A percentile compares a stretch with the other conserved stretches of the same genome.
phyloP scores from a whole-genome alignment of 2,113 vertebrate genomes.

The Rhinoderma darwinii region DNA sequence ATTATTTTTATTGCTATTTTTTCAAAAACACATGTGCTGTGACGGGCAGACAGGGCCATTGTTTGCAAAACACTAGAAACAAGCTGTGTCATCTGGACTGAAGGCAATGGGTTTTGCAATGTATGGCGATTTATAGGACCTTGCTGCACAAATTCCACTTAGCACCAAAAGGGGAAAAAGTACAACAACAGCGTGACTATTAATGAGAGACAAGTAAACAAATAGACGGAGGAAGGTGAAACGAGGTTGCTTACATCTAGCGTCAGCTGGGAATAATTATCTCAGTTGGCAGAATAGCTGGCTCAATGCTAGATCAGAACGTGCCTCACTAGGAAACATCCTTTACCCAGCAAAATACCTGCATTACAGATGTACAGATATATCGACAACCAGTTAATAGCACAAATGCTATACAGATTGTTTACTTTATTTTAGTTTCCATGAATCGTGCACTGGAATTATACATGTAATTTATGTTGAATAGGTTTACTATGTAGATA shows the following conservation, averaged over 20 bases:
- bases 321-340: conserved; percentile 27
- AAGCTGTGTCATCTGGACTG: conserved; percentile 16
- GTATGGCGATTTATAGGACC: not conserved
- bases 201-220: conserved; percentile 49
- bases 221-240: conserved; percentile 56
- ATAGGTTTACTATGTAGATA: too few species aligned
- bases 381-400: not conserved
- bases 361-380: conserved; percentile 3
- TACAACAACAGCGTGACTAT: conserved; percentile 21
- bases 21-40: conserved; percentile 8
- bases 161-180: conserved; percentile 3
- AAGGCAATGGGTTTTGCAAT: not conserved
- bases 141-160: conserved; percentile 27
- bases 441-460: not conserved
- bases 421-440: not conserved
- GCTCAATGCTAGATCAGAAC: conserved; percentile 32
- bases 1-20: conserved; percentile 32
- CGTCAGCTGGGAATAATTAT: conserved; percentile 57
- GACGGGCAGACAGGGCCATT: not conserved
- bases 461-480: not conserved
- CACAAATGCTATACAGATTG: not conserved
- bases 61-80: not conserved
- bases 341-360: conserved; percentile 2
- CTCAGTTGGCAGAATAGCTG: conserved; percentile 38
- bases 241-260: conserved; percentile 51